Evolutionary conservation across 1,140 invertebrate species (phyloP), one percentile per base, ranked within the genome.

Genomic region (Tyrophagus putrescentiae): DNA sequence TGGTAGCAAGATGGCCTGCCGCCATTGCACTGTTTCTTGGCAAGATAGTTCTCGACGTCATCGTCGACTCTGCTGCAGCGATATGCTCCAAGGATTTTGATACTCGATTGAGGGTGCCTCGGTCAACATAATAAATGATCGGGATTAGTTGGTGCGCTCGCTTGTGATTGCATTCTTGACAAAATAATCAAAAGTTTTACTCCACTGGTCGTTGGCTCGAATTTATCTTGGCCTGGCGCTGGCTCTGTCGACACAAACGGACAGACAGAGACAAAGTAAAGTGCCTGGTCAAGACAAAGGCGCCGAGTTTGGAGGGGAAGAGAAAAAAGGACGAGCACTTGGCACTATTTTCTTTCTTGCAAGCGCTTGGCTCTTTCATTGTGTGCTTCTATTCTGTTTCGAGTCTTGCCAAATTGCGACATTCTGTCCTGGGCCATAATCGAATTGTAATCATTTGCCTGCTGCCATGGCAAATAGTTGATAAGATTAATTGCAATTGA

Each of bases 401-500:
- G n/a, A n/a, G n/a, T n/a, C n/a, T n/a, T n/a, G n/a, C n/a, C n/a
- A n/a, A n/a, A n/a, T n/a, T n/a, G n/a, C n/a, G n/a, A n/a, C n/a
- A n/a, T n/a, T n/a, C n/a, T n/a, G n/a, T n/a, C n/a, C n/a, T 39
- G 36, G 36, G 13, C 36, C 7, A 7, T 48, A 48, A 48, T 48
- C 45, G 45, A 48, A 48, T 48, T 48, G 45, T 48, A 21, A 48
- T 48, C 45, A 48, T 48, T 48, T 18, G 45, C 45, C 45, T 48
- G 45, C 31, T 7, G 23, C 21, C 31, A 21, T 6, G 7, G 7
- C 45, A 7, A n/a, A 7, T 48, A 48, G 7, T 48, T 48, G 45
- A 48, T 48, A 48, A 48, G 45, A 48, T 48, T 48, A 48, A 48
- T 48, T 48, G n/a, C n/a, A n/a, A n/a, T n/a, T n/a, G 45, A 29